These are phyloP conservation scores for Eupithecia subfuscata DNA, from an alignment of 2,888 invertebrate species.

Conservation along the genomic window DNA sequence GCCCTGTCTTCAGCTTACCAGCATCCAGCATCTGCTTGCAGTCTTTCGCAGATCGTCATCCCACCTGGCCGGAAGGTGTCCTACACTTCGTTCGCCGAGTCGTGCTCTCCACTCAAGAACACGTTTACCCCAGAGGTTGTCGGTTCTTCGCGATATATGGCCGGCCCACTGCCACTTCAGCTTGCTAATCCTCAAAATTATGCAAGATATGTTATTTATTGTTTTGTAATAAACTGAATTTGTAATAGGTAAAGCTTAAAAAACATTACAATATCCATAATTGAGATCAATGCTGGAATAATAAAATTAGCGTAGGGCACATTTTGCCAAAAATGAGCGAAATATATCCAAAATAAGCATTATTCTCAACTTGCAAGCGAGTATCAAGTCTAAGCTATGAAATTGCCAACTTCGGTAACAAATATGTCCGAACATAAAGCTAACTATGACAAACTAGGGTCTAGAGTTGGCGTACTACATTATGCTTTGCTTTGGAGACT, in stretches of 20 bases:
- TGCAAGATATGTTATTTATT: no score
- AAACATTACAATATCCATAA: background rate
- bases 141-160: no score
- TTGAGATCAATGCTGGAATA: background rate
- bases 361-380: constrained; percentile 18
- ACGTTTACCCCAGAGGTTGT: no score
- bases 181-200: no score
- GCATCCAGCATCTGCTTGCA: no score
- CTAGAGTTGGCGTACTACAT: constrained; percentile 18
- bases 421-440: constrained; percentile 24
- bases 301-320: background rate
- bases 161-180: no score
- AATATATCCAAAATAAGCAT: constrained; percentile 9
- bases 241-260: background rate
- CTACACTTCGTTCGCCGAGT: no score
- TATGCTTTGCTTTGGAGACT: constrained; percentile 19
- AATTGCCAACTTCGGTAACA: constrained; percentile 19
- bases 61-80: no score
- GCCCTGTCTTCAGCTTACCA: no score
- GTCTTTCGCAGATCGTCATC: no score
- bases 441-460: constrained; percentile 20
- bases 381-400: constrained; percentile 9
- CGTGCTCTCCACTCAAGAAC: no score
- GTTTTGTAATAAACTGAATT: background rate
- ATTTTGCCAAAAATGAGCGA: background rate